Percentiles rank a stretch among this genome's conserved stretches.
phyloP scores from a whole-genome alignment of 2,113 vertebrate genomes.

The Mustela nigripes region DNA sequence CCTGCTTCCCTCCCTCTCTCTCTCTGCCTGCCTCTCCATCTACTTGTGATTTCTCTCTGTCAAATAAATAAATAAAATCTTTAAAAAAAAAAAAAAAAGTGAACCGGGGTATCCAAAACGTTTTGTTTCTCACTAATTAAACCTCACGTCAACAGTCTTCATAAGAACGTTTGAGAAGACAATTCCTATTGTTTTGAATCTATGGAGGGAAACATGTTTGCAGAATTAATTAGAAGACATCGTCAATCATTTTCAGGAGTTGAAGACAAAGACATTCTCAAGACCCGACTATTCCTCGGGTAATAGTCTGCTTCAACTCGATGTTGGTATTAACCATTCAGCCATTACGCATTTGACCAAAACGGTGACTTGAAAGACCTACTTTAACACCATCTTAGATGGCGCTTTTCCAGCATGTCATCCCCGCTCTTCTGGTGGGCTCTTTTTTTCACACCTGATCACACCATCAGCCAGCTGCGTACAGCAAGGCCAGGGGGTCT shows the following conservation, averaged over 20 bases:
- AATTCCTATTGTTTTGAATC: neutral
- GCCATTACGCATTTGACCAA: neutral
- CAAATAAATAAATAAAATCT: too few relatives aligned
- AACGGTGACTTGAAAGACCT: neutral
- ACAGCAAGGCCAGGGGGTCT: neutral
- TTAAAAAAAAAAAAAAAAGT: neutral
- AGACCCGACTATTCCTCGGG: neutral
- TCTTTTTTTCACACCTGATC: neutral
- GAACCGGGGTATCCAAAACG: neutral
- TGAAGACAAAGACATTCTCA: neutral
- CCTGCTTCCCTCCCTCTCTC: too few relatives aligned
- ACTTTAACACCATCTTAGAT: neutral
- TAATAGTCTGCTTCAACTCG: neutral
- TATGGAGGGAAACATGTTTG: neutral
- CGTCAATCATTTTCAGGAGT: neutral
- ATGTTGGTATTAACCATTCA: neutral
- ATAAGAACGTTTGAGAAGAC: neutral
- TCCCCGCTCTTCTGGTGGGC: rapidly evolving
- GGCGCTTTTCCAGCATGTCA: neutral
- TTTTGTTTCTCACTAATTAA: neutral
- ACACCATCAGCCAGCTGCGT: neutral
- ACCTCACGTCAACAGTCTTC: neutral
- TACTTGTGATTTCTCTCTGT: too few relatives aligned
- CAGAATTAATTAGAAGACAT: neutral
- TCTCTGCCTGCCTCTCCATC: too few relatives aligned